Base-by-base conservation (phyloP, 2,888 invertebrate species). In the Machimus atricapillus region DNA sequence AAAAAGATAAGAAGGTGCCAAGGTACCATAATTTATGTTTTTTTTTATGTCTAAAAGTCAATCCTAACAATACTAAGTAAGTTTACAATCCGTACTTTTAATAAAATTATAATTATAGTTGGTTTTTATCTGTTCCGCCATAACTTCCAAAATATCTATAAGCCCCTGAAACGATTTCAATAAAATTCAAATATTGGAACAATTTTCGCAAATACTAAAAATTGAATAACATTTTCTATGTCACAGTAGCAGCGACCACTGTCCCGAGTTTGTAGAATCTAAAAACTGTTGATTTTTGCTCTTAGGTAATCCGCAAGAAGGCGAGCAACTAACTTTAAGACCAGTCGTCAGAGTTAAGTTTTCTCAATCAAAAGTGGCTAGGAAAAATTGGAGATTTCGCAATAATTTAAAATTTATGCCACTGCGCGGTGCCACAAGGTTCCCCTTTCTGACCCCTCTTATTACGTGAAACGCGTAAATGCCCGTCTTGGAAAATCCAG, bases 381-480 rank as follows among this genome's bases (percentile, higher is more conserved):
- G 56, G 34, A 81, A 81, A 81, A 81, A 81, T 81, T 56, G 9
- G 52, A 56, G 52, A 27, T 82, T 82, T 82, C 37, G 82, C 82
- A 82, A 82, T 34, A 31, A 34, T 82, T 82, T 66, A 2, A 82
- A 66, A 58, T 82, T 82, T 66, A 66, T 66, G 66, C 66, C 58
- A 19, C 58, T n/a, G 58, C 40, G 12, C 58, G 23, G 56, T 82
- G 58, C 82, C 58, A 52, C 82, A 66, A 58, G 27, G 37, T 82
- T 58, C 82, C 37, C 37, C 58, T 82, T 40, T 37, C 56, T 56
- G 52, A 52, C 81, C 81, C 34, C 81, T 31, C 31, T 56, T 56
- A 81, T 81, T 81, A 81, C 27, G 46, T 56, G 52, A 81, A 14
- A 81, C 81, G 37, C 82, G 82, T 34, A 27, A 58, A 7, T n/a